phyloP scores from a whole-genome alignment of 2,888 invertebrate genomes.

The Tenodera sinensis region DNA sequence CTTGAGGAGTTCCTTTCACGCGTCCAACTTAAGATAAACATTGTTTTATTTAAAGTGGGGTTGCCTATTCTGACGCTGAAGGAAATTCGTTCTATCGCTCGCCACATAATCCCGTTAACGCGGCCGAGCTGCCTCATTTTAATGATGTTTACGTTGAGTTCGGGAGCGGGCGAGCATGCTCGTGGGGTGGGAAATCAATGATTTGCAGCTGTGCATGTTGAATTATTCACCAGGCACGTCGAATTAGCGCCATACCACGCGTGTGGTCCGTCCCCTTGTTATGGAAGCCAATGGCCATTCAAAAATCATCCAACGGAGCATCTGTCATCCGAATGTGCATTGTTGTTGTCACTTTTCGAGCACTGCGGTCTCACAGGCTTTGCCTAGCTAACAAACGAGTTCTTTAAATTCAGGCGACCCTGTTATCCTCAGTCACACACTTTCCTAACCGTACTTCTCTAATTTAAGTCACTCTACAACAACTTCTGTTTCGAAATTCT shows the following conservation, averaged over 20 bases:
- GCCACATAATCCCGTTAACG: background rate
- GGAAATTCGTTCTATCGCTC: background rate
- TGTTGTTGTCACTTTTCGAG: background rate
- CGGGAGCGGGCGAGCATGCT: background rate
- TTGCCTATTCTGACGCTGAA: no score
- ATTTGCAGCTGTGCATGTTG: constrained; percentile 21
- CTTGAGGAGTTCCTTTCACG: no score
- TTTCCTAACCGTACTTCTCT: no score
- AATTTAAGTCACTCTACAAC: no score
- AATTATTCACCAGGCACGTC: background rate
- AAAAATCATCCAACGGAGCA: background rate
- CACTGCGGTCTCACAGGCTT: background rate
- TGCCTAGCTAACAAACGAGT: background rate
- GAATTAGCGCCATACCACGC: background rate
- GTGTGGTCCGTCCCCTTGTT: background rate
- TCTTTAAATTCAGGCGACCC: background rate
- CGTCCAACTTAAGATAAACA: no score
- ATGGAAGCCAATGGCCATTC: background rate
- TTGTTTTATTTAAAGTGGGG: no score
- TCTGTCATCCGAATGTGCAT: background rate
- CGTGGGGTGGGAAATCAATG: constrained; percentile 21
- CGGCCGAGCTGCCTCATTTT: background rate
- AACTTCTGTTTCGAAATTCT: no score
- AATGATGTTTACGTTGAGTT: background rate
- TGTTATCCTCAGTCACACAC: no score